phyloP scores from a whole-genome alignment of 1,140 invertebrate genomes.

The Triops cancriformis region DNA sequence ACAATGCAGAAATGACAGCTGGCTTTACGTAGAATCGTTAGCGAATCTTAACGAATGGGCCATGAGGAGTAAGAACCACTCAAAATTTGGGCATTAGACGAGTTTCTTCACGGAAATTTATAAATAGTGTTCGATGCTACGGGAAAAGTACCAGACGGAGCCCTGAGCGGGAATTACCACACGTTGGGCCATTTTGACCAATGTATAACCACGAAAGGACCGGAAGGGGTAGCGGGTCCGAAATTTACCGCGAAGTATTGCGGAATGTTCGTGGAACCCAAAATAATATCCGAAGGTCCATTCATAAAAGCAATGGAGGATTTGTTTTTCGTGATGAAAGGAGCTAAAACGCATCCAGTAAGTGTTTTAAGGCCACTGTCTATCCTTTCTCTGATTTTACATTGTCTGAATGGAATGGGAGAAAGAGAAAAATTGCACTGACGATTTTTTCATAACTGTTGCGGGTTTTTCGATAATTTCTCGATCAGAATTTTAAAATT shows the following conservation, averaged over 20 bases:
- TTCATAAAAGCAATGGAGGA: background rate
- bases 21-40: background rate
- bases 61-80: background rate
- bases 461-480: too few species aligned
- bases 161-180: slow-evolving; percentile 8
- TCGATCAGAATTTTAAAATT: too few species aligned
- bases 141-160: background rate
- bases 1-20: slow-evolving; percentile 12
- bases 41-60: background rate
- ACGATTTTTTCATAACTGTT: too few species aligned
- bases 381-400: too few species aligned
- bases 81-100: too few species aligned
- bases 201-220: background rate
- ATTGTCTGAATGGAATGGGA: too few species aligned
- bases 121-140: slow-evolving; percentile 5
- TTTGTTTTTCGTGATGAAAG: background rate
- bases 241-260: slow-evolving; percentile 18
- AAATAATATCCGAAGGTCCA: background rate
- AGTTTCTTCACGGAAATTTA: too few species aligned
- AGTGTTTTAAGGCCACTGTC: too few species aligned
- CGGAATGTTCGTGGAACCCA: background rate
- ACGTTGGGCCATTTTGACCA: slow-evolving; percentile 21
- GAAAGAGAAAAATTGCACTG: too few species aligned
- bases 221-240: background rate
- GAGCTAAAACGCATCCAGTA: background rate